phyloP scores from a whole-genome alignment of 1,140 invertebrate genomes.

The Phymastichus coffea region DNA sequence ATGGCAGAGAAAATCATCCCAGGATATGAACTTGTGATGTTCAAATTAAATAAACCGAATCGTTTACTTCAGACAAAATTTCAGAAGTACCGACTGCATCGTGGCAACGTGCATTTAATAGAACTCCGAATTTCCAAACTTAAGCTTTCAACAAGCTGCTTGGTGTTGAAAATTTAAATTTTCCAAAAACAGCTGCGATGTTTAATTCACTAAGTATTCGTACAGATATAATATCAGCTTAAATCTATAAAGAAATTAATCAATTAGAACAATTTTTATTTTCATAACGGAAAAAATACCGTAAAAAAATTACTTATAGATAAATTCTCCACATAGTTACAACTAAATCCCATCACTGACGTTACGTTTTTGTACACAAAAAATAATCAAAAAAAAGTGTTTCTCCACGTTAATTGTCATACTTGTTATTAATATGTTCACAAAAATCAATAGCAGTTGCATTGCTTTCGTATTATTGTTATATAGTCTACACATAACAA shows the following conservation, averaged over 20 bases:
- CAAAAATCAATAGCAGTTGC: too few relatives aligned
- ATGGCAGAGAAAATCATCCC: not conserved
- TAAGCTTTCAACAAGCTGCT: not conserved
- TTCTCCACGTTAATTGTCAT: constrained; percentile 15
- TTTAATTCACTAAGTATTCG: not conserved
- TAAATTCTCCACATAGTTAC: not conserved
- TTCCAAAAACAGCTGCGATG: not conserved
- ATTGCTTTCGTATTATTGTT: too few relatives aligned
- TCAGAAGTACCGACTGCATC: not conserved
- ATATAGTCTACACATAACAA: too few relatives aligned
- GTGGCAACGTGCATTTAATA: not conserved
- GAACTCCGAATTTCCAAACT: not conserved
- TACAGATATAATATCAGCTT: constrained; percentile 4
- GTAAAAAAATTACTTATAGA: constrained; percentile 7
- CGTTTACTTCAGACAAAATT: not conserved
- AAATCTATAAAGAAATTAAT: too few relatives aligned
- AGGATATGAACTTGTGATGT: too few relatives aligned
- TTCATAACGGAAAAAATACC: too few relatives aligned
- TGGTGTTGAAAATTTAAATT: not conserved
- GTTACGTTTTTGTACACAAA: constrained; percentile 28
- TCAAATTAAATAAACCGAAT: too few relatives aligned
- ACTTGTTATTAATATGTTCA: too few relatives aligned
- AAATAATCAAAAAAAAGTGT: constrained; percentile 29
- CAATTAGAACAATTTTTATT: too few relatives aligned
- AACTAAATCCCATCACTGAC: constrained; percentile 22